phyloP scores from a whole-genome alignment of 2,888 invertebrate species.

The Spisula solida region DNA sequence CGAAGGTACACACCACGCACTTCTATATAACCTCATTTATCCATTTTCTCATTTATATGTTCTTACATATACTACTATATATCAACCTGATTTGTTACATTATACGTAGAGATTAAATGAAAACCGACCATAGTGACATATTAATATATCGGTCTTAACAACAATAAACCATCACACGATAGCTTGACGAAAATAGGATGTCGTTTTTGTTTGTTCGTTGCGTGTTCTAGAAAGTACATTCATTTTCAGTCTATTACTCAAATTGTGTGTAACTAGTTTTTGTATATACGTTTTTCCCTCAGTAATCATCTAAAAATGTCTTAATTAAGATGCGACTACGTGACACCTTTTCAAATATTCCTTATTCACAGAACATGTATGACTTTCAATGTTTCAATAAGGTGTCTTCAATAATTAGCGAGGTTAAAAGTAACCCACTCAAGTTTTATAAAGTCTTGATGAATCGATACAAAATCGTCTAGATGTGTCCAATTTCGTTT shows the following conservation, averaged over 20 bases:
- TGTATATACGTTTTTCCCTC: too few relatives aligned
- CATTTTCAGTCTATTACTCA: too few relatives aligned
- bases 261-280: too few relatives aligned
- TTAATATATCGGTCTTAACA: neutral
- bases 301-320: too few relatives aligned
- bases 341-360: neutral
- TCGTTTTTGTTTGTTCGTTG: neutral
- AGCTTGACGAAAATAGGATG: neutral
- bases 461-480: neutral
- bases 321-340: too few relatives aligned
- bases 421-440: neutral
- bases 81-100: neutral
- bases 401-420: neutral
- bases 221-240: neutral
- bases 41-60: too few relatives aligned
- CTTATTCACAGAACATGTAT: neutral
- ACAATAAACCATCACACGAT: neutral
- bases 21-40: too few relatives aligned
- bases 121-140: neutral
- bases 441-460: neutral
- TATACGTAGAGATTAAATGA: neutral
- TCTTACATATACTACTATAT: too few relatives aligned
- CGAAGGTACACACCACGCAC: too few relatives aligned
- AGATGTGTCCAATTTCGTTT: neutral
- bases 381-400: neutral